These are phyloP conservation scores for Caenorhabditis afra DNA, from an alignment of 2,888 invertebrate species.

Conservation along the genomic window DNA sequence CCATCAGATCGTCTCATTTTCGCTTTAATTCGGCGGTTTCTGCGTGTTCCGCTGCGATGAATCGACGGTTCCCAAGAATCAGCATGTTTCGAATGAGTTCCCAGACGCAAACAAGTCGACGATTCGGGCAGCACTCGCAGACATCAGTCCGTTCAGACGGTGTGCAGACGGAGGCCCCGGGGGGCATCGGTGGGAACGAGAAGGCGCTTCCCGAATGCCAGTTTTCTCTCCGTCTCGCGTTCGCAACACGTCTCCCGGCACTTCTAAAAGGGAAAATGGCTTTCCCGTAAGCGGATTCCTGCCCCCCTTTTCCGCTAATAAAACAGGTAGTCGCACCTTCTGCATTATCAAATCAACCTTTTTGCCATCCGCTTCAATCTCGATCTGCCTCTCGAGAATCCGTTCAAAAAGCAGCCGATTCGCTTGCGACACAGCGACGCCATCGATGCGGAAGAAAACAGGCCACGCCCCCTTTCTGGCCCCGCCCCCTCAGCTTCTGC, in stretches of 20 bases:
- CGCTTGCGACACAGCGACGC: slow-evolving; percentile 4
- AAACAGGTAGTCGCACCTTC: slow-evolving; percentile 15
- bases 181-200: too few relatives aligned
- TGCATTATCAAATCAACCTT: slow-evolving; percentile 15
- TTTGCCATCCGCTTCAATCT: slow-evolving; percentile 8
- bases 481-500: slow-evolving; percentile 11
- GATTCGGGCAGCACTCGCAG: too few relatives aligned
- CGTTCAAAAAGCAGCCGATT: slow-evolving; percentile 13
- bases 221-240: background rate
- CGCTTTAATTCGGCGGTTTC: too few relatives aligned
- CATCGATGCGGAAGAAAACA: slow-evolving; percentile 41
- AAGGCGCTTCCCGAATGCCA: slow-evolving; percentile 9
- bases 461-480: slow-evolving; percentile 18
- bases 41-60: too few relatives aligned
- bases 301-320: slow-evolving; percentile 5
- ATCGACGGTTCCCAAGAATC: background rate
- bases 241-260: background rate
- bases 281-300: slow-evolving; percentile 4
- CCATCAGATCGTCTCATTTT: too few relatives aligned
- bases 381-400: slow-evolving; percentile 7
- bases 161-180: too few relatives aligned
- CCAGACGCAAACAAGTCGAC: background rate
- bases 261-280: background rate
- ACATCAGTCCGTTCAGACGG: too few relatives aligned
- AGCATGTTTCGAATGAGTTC: too few relatives aligned